A percentile compares a stretch with the other conserved stretches of the same genome.
These are phyloP conservation scores for Drepanosiphum platanoidis DNA, from an alignment of 2,888 invertebrate species.

Conservation along the genomic window DNA sequence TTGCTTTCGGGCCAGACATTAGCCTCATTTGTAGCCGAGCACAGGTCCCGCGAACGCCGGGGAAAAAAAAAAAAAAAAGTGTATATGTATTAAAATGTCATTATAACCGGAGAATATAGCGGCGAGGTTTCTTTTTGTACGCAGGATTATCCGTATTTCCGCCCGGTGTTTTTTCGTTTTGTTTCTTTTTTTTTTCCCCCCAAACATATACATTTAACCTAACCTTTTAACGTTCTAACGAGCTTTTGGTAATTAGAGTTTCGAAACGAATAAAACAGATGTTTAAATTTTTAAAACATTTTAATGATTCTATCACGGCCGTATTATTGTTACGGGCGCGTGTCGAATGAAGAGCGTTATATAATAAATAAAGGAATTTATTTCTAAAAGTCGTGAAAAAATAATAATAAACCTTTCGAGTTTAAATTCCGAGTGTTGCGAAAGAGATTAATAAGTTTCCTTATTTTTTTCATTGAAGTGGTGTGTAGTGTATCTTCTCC, in stretches of 20 bases:
- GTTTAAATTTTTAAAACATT: conserved; percentile 30
- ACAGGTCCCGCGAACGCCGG: conserved; percentile 19
- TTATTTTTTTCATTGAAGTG: not conserved
- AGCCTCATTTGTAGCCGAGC: conserved; percentile 42
- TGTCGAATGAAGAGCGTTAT: not conserved
- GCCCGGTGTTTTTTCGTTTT: conserved; percentile 37
- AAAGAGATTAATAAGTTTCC: not conserved
- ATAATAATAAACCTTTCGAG: not conserved
- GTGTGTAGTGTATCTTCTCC: too few relatives aligned
- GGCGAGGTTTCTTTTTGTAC: conserved; percentile 43
- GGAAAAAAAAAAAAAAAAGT: conserved; percentile 43
- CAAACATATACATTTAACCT: conserved; percentile 21
- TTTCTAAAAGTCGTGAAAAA: not conserved
- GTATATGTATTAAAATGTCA: conserved; percentile 51
- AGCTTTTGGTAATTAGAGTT: conserved; percentile 43
- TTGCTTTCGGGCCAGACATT: conserved; percentile 14
- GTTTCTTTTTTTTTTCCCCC: conserved; percentile 39
- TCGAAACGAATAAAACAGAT: conserved; percentile 34
- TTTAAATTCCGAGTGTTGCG: not conserved
- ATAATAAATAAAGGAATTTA: not conserved
- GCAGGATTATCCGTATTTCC: conserved; percentile 32
- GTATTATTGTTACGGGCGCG: too few relatives aligned
- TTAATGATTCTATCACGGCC: not conserved
- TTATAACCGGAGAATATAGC: conserved; percentile 50
- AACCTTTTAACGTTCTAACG: conserved; percentile 46